phyloP scores from a whole-genome alignment of 2,797 vertebrate species.

The Lerista edwardsae region DNA sequence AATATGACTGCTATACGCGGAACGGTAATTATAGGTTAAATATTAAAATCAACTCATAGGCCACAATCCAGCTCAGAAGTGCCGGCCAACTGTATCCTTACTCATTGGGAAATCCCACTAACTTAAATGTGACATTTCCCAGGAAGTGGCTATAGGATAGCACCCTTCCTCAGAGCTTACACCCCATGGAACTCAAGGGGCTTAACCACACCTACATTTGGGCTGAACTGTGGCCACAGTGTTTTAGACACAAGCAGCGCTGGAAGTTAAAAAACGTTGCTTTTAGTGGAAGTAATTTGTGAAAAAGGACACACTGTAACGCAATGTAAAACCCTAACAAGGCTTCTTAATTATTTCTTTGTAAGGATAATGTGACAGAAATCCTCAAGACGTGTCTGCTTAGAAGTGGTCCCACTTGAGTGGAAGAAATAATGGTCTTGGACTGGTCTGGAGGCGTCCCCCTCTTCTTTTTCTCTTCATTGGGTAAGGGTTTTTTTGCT shows the following conservation, averaged over 20 bases:
- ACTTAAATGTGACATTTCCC: not conserved
- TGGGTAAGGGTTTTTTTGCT: not conserved
- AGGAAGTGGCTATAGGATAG: not conserved
- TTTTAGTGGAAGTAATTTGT: conserved; percentile 55
- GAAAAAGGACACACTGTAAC: conserved; percentile 51
- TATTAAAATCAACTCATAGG: conserved; percentile 61
- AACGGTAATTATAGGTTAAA: conserved; percentile 65
- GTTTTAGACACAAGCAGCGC: conserved; percentile 27
- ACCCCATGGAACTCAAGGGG: not conserved
- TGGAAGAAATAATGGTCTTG: not conserved
- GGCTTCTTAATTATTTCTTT: conserved; percentile 15
- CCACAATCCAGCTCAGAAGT: conserved; percentile 3
- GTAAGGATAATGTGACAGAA: conserved; percentile 53
- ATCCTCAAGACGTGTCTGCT: not conserved
- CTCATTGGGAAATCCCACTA: not conserved
- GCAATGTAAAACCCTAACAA: conserved; percentile 41
- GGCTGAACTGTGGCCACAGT: not conserved
- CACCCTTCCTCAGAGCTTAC: not conserved
- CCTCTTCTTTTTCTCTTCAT: conserved; percentile 28
- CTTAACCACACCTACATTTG: not conserved
- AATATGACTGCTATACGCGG: conserved; percentile 68
- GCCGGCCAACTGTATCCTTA: not conserved
- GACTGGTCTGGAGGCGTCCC: not conserved
- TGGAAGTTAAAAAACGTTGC: conserved; percentile 20
- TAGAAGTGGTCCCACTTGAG: not conserved